Conservation (phyloP, 2,113 vertebrate genomes). For the Coreoperca whiteheadi region DNA sequence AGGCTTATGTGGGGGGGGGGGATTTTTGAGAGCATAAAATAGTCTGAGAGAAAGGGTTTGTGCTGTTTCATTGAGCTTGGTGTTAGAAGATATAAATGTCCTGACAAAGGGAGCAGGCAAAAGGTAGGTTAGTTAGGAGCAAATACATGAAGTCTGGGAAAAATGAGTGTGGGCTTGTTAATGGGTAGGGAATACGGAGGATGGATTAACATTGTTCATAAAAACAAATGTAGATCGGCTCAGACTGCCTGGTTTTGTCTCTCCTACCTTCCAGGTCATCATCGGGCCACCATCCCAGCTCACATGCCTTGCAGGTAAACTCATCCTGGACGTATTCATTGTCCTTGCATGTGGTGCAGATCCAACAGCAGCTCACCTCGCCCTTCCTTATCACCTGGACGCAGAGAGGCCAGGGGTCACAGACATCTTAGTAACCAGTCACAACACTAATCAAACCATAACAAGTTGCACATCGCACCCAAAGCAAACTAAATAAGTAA, state of each 20-base stretch:
- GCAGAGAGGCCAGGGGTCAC: conserved; percentile 43
- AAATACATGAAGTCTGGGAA: conserved; percentile 10
- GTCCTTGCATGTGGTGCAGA: conserved; percentile 98
- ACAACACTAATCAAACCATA: conserved; percentile 8
- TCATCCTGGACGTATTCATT: conserved; percentile 97
- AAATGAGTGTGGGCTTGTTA: neutral
- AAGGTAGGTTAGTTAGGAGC: neutral
- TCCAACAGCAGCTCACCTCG: conserved; percentile 99
- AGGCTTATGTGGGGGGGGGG: neutral
- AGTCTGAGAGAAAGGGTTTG: conserved; percentile 7
- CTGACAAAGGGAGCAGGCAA: neutral
- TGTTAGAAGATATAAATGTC: conserved; percentile 3
- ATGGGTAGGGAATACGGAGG: neutral
- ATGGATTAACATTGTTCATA: neutral
- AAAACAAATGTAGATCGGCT: neutral
- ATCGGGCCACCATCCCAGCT: conserved; percentile 97
- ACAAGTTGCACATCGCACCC: conserved; percentile 8
- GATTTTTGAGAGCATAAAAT: conserved; percentile 13
- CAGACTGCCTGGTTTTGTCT: neutral
- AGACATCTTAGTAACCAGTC: conserved; percentile 2
- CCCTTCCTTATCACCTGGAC: conserved; percentile 97
- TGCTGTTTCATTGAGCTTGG: conserved; percentile 3
- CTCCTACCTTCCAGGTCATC: conserved; percentile 90
- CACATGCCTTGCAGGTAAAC: conserved; percentile 98
- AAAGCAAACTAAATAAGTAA: conserved; percentile 33